A percentile compares a stretch with the other conserved stretches of the same genome.
phyloP scores from a whole-genome alignment of 2,113 vertebrate species.

The Cettia cetti region DNA sequence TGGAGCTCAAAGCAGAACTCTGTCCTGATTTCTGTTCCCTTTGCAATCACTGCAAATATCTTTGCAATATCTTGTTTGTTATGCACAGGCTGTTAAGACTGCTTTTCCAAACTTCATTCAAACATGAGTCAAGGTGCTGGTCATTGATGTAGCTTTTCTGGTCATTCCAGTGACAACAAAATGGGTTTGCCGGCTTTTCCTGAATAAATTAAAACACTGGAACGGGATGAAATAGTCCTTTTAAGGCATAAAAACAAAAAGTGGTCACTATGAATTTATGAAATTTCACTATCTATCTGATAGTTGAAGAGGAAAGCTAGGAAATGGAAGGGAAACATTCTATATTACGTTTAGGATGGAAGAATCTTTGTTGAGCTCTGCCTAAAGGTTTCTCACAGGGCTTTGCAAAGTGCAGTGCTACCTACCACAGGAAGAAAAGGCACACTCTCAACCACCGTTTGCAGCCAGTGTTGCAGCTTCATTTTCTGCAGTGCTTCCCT shows the following conservation, averaged over 20 bases:
- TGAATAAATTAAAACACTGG: neutral
- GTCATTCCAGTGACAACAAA: neutral
- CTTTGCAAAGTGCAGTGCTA: neutral
- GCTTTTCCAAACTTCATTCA: neutral
- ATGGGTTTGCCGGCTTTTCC: neutral
- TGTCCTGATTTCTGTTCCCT: neutral
- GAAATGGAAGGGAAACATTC: neutral
- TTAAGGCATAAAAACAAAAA: neutral
- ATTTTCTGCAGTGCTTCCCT: neutral
- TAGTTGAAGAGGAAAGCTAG: neutral
- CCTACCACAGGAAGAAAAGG: neutral
- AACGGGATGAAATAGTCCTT: neutral
- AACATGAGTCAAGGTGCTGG: neutral
- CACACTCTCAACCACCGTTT: fast-evolving
- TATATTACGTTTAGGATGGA: neutral
- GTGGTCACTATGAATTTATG: neutral
- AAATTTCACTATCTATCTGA: neutral
- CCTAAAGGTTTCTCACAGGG: neutral
- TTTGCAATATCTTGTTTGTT: neutral
- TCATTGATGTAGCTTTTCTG: neutral
- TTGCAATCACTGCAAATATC: neutral
- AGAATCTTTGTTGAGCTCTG: neutral
- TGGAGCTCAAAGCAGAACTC: neutral
- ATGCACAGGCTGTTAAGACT: neutral
- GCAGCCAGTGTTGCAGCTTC: neutral